Base-by-base conservation (phyloP, 1,140 invertebrate species). In the Dinoponera quadriceps region DNA sequence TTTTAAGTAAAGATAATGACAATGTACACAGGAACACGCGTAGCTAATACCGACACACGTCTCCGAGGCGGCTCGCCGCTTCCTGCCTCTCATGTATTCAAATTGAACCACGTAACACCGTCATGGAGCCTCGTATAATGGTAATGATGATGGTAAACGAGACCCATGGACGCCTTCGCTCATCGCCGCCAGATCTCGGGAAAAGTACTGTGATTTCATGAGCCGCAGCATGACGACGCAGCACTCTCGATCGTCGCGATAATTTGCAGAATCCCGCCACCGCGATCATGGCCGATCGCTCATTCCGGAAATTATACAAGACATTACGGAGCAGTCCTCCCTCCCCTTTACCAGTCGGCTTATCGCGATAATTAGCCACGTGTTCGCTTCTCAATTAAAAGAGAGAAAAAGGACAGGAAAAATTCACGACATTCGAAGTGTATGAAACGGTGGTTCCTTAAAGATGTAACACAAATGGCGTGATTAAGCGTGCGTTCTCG, bases 41-140 rank as follows among this genome's bases (percentile, higher is more conserved):
- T 89, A 72, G 82, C 84, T 90, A 90, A 90, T 90, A 84, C 69
- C 69, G 73, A 75, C 72, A 60, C 78, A 82, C 77, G 57, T 80
- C 75, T 38, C 16, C 75, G 75, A n/a, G 51, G 68, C 48, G 29
- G 27, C 20, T 38, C 38, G 68, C 27, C 83, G 78, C 73, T 89
- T 89, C 89, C 85, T 89, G 89, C 78, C 82, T 89, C 83, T 89
- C 83, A 74, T 89, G 89, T 89, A 90, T 90, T 90, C 89, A 90
- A 90, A 90, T 90, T 89, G 88, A 90, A 89, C 77, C 86, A 88
- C 89, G 74, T 85, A 90, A 88, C 86, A 81, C 69, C 83, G 82
- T 68, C 83, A 85, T 72, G 85, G 85, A 63, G 82, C 49, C 68
- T 57, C 27, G 68, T 59, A 68, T 85, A 84, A 89, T 85, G 87